Conservation (phyloP, 2,113 vertebrate species). For the Aegithalos caudatus region DNA sequence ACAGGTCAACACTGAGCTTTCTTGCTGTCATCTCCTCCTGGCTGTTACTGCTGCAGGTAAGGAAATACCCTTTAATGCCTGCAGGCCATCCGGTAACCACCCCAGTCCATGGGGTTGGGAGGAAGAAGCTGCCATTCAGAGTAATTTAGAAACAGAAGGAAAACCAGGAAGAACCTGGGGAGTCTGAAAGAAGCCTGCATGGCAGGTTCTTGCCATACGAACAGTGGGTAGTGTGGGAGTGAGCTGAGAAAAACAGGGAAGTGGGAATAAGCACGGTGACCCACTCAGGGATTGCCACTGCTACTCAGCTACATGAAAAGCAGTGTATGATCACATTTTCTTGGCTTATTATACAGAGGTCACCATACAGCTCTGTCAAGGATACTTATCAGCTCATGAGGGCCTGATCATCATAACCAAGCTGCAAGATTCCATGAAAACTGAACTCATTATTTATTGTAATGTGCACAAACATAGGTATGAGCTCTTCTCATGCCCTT, state of each 20-base stretch:
- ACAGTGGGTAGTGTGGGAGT: not conserved
- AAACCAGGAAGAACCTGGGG: not conserved
- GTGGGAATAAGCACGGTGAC: not conserved
- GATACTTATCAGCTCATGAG: not conserved
- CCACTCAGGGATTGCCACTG: accelerated
- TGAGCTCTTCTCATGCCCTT: accelerated
- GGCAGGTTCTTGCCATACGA: not conserved
- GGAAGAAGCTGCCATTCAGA: not conserved
- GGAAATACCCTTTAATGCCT: not conserved
- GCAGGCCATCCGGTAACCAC: not conserved
- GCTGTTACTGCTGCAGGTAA: not conserved
- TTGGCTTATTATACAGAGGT: not conserved
- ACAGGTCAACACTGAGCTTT: not conserved
- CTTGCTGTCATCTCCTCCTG: not conserved
- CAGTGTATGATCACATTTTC: accelerated
- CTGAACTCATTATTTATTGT: not conserved
- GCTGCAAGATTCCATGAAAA: not conserved
- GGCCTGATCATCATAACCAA: not conserved
- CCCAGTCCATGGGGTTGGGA: accelerated
- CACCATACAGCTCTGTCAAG: not conserved
- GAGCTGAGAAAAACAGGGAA: not conserved
- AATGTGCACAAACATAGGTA: not conserved
- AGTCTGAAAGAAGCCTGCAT: not conserved
- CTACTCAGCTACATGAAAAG: accelerated
- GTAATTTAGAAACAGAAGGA: not conserved